Evolutionary conservation across 2,113 vertebrate species (phyloP).

Genomic region (Oreocharis arfaki): DNA sequence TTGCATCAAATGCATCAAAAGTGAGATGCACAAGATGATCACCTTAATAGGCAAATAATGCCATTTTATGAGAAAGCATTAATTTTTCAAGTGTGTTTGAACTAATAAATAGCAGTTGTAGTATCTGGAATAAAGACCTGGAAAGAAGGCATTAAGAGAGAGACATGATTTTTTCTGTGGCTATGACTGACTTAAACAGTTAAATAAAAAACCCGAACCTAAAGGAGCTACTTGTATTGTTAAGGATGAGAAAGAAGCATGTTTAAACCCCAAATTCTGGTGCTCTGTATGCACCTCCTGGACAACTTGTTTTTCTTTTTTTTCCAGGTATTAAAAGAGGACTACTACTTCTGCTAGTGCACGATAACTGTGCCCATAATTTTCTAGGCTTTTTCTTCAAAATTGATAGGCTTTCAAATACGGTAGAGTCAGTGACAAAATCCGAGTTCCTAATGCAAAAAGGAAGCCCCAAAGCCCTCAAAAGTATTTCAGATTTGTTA

Average conservation of each 20-base stretch:
- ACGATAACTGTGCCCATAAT: neutral
- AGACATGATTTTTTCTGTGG: neutral
- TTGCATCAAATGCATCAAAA: neutral
- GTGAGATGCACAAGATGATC: neutral
- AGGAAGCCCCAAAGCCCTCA: neutral
- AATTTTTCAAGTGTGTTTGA: neutral
- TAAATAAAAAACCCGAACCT: neutral
- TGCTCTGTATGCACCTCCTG: neutral
- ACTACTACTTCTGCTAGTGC: neutral
- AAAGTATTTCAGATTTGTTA: neutral
- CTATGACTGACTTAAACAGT: neutral
- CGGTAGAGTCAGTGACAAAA: neutral
- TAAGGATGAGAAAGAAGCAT: neutral
- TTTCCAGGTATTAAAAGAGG: neutral
- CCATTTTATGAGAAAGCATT: neutral
- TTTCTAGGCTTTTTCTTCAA: neutral
- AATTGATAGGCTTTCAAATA: neutral
- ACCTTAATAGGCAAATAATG: neutral
- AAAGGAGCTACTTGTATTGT: neutral
- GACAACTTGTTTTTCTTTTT: neutral
- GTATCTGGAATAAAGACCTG: neutral
- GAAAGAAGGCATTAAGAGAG: neutral
- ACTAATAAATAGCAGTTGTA: neutral
- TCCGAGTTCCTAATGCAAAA: neutral
- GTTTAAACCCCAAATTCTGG: neutral